Evolutionary conservation across 1,140 invertebrate species (phyloP).

Genomic region (Tribolium madens): DNA sequence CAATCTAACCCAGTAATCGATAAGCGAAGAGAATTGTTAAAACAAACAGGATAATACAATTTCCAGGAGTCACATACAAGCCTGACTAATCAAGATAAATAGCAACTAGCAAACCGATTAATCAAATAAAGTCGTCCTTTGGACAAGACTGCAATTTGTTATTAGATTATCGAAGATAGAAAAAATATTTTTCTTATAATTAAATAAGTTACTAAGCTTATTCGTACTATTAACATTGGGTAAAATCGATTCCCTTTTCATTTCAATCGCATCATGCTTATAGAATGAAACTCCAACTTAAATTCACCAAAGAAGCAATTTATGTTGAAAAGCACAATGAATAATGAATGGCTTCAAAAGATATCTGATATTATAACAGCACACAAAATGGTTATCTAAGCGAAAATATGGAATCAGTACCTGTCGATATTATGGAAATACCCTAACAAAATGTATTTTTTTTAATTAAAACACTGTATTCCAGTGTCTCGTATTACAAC

Average conservation of each 20-base stretch:
- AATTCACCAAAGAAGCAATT: neutral
- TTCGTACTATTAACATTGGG: conserved; percentile 5
- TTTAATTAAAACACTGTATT: too few species aligned
- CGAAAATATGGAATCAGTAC: too few species aligned
- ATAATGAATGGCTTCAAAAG: neutral
- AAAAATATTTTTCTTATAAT: conserved; percentile 12
- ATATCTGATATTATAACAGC: conserved; percentile 6
- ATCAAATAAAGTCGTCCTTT: conserved; percentile 9
- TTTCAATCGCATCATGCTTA: neutral
- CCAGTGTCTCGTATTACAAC: too few species aligned
- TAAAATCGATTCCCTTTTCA: neutral
- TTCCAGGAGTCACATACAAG: conserved; percentile 25
- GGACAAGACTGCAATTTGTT: neutral
- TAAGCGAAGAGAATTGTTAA: conserved; percentile 33
- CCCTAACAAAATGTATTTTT: too few species aligned
- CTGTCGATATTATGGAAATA: too few species aligned
- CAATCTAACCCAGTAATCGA: too few species aligned
- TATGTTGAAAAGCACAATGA: neutral
- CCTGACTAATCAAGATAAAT: conserved; percentile 44
- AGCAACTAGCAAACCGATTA: conserved; percentile 34
- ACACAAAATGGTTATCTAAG: too few species aligned
- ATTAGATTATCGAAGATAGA: neutral
- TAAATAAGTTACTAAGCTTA: too few species aligned
- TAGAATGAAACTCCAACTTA: neutral
- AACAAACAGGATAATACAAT: conserved; percentile 38